Base-by-base conservation (phyloP, 2,888 invertebrate genomes). In the Oxystoma pomonae region DNA sequence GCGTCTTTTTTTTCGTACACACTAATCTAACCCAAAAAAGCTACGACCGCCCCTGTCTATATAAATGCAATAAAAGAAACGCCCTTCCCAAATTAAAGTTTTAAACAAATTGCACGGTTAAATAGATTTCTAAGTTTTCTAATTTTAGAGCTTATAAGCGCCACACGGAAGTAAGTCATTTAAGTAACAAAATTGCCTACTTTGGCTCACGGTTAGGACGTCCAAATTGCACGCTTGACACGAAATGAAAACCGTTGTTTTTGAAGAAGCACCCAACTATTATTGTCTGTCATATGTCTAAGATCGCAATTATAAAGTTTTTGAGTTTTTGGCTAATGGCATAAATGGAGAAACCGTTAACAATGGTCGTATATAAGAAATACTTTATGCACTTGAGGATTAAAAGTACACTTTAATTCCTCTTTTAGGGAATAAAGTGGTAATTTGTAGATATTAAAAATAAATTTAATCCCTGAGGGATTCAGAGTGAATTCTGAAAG, bases 211-310 rank as follows among this genome's bases (percentile, higher is more conserved):
- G 19, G 19, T 53, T 16, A 3, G 7, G 53, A 53, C 53, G 19
- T 53, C 53, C n/a, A 53, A 53, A 53, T 53, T 53, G 53, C 53
- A 17, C 62, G 66, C 67, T 64, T 66, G 67, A 65, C 65, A 61
- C 62, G 50, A 57, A 59, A 65, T 51, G 60, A 56, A 65, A 68
- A 58, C 51, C 53, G 63, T 57, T 53, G 57, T 50, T 58, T 63
- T 62, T 63, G 67, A 68, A 66, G 67, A 66, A 67, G 68, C 61
- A 62, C 62, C 68, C 57, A 66, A 55, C 62, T 67, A 12, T 19
- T 53, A 16, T 53, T 53, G 67, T 58, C 68, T 66, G 64, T 70
- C 70, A 70, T 57, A 64, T 67, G 70, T 70, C 70, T 68, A 66
- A 70, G 67, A 68, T 66, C 68, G 66, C 20, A 61, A 57, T 18